Percentiles rank a stretch among this genome's conserved stretches.
These are phyloP conservation scores for Sisyra terminalis DNA, from an alignment of 2,888 invertebrate genomes.

Conservation along the genomic window DNA sequence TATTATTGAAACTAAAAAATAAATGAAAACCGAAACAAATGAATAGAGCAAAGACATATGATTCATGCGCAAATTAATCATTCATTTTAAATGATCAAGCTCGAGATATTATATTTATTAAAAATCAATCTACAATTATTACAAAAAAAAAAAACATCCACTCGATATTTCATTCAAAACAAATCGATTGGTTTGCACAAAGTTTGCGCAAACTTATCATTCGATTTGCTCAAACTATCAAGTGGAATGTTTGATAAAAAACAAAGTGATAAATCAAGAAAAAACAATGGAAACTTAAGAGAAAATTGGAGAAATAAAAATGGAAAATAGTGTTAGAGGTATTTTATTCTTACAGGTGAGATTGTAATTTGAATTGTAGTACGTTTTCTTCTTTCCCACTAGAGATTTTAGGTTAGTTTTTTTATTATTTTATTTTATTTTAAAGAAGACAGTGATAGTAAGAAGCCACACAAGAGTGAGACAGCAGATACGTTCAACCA, in stretches of 20 bases:
- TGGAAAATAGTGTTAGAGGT: conserved; percentile 7
- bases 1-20: too few relatives aligned
- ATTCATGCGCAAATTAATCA: too few relatives aligned
- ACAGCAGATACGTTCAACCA: conserved; percentile 14
- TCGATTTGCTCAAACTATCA: background rate
- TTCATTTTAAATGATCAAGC: too few relatives aligned
- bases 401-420: conserved; percentile 13
- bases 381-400: conserved; percentile 51
- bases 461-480: conserved; percentile 7
- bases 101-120: too few relatives aligned
- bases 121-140: too few relatives aligned
- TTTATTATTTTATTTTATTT: background rate
- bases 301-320: background rate
- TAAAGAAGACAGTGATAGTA: conserved; percentile 2
- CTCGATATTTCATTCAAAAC: too few relatives aligned
- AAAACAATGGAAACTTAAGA: conserved; percentile 1
- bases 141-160: too few relatives aligned
- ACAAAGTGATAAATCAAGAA: background rate
- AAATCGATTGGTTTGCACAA: too few relatives aligned
- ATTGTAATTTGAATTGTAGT: conserved; percentile 47
- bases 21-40: too few relatives aligned
- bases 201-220: too few relatives aligned
- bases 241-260: background rate
- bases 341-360: conserved; percentile 39
- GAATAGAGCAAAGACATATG: too few relatives aligned